These are phyloP conservation scores for Lepidurus couesii DNA, from an alignment of 1,140 invertebrate species.

Conservation along the genomic window DNA sequence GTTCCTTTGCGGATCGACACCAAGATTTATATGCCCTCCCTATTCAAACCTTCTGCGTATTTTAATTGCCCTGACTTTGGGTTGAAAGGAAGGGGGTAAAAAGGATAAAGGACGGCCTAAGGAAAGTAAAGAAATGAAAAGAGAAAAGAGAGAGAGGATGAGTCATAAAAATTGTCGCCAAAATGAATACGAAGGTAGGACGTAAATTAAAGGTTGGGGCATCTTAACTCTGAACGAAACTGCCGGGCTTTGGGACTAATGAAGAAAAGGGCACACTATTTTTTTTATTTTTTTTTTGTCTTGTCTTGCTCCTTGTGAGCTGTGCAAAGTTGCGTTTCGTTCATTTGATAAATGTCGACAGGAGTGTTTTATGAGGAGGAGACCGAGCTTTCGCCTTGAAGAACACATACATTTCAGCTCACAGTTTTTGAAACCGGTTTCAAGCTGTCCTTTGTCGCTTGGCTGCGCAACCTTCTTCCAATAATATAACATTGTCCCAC, in stretches of 20 bases:
- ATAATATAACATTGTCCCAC: background rate
- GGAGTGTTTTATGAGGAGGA: background rate
- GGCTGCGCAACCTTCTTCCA: background rate
- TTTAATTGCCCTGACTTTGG: too few species aligned
- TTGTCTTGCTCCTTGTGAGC: background rate
- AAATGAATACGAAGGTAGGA: too few species aligned
- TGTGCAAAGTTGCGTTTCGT: conserved; percentile 7
- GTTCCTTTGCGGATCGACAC: too few species aligned
- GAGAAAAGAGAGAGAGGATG: too few species aligned
- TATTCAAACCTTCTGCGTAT: too few species aligned
- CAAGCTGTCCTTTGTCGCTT: conserved; percentile 12
- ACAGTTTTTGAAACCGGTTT: background rate
- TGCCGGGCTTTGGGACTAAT: background rate
- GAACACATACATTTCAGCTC: background rate
- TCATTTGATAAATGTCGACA: background rate
- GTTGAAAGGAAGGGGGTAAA: too few species aligned
- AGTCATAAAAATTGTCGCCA: too few species aligned
- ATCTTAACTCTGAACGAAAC: too few species aligned
- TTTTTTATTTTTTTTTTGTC: background rate
- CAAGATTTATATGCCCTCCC: too few species aligned
- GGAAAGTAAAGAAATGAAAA: too few species aligned
- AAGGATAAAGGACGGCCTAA: too few species aligned
- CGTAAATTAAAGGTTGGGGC: too few species aligned
- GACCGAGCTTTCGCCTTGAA: background rate
- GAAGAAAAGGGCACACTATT: background rate